Conservation (phyloP, 1,140 invertebrate genomes). For the Geopemphigus sp. region DNA sequence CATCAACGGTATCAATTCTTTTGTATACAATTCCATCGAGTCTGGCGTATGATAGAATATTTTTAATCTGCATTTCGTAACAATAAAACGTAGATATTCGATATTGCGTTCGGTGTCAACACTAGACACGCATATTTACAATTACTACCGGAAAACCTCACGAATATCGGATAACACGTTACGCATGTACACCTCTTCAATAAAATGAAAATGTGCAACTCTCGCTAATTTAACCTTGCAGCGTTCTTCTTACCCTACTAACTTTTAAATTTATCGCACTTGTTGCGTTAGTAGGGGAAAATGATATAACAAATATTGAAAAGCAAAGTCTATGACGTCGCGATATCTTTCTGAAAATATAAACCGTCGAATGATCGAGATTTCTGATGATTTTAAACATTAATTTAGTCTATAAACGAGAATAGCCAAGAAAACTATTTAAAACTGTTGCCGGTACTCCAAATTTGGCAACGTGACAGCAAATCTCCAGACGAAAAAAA, state of each 20-base stretch:
- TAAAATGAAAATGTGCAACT: not conserved
- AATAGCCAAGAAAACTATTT: not conserved
- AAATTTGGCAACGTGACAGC: slow-evolving; percentile 3
- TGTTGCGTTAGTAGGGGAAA: no score
- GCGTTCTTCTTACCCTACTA: no score
- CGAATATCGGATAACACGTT: not conserved
- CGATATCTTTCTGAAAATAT: not conserved
- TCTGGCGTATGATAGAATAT: no score
- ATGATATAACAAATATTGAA: no score
- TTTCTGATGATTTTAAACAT: not conserved
- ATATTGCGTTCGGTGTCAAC: no score
- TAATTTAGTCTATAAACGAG: not conserved
- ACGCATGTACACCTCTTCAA: not conserved
- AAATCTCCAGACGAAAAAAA: slow-evolving; percentile 11
- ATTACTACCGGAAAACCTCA: slow-evolving; percentile 2
- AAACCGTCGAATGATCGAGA: not conserved
- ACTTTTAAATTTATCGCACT: not conserved
- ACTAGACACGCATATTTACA: no score
- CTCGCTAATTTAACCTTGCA: not conserved
- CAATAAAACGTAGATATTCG: no score
- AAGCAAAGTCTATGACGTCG: no score
- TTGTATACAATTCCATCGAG: no score
- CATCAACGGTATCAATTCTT: no score
- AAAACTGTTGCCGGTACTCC: not conserved
- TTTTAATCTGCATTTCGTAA: no score